Conservation (phyloP, 2,797 vertebrate species). For the Alectoris magna region DNA sequence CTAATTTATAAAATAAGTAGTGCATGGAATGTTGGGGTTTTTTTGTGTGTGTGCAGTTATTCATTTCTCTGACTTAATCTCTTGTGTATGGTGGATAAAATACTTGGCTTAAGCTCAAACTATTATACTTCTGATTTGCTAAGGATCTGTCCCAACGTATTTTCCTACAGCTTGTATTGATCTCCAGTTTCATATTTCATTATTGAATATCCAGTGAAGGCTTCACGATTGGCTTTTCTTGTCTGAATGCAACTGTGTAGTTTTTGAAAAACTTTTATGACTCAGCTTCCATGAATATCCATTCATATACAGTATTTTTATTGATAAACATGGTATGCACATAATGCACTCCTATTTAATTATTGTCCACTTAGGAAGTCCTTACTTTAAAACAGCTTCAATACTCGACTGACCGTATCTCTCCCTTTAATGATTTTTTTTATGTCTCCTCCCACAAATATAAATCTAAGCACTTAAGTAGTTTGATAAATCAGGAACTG, state of each 20-base stretch:
- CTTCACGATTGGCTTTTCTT: neutral
- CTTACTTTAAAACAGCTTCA: neutral
- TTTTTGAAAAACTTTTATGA: neutral
- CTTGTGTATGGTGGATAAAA: neutral
- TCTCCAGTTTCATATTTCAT: neutral
- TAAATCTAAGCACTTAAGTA: neutral
- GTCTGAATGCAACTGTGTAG: neutral
- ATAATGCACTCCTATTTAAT: neutral
- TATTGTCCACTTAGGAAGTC: neutral
- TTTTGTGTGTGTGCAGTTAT: neutral
- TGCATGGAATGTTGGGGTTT: no score
- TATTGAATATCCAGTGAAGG: neutral
- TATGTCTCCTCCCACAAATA: no score
- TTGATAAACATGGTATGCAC: neutral
- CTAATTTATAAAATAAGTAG: neutral
- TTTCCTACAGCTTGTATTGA: neutral
- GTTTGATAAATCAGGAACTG: neutral
- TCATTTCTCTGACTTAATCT: neutral
- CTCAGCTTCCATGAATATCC: neutral
- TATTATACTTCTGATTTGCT: neutral
- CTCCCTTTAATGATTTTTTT: neutral
- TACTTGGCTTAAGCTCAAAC: neutral
- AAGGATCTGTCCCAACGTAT: neutral
- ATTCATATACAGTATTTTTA: neutral
- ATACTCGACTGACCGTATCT: neutral